These are phyloP conservation scores for Caenorhabditis afra DNA, from an alignment of 2,888 invertebrate genomes.

Conservation along the genomic window DNA sequence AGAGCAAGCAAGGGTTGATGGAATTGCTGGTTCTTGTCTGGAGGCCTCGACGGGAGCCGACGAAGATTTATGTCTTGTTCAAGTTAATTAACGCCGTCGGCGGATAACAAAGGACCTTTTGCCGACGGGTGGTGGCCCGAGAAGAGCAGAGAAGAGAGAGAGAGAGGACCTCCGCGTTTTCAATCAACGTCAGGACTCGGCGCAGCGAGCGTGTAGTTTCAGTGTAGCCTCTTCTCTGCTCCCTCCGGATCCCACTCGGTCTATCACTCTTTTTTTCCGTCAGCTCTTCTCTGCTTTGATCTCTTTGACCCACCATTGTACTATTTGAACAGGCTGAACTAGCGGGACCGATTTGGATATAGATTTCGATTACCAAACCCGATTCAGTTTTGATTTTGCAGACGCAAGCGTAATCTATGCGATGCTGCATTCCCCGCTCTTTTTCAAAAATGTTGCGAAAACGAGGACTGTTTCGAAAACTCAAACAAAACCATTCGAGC, in stretches of 20 bases:
- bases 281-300: slow-evolving; percentile 20
- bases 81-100: slow-evolving; percentile 44
- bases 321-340: slow-evolving; percentile 37
- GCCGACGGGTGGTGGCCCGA: too few relatives aligned
- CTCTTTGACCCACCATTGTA: slow-evolving; percentile 40
- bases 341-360: slow-evolving; percentile 17
- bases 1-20: neutral
- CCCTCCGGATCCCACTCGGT: too few relatives aligned
- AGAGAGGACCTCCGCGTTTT: slow-evolving; percentile 9
- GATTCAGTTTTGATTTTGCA: slow-evolving; percentile 16
- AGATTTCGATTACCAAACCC: slow-evolving; percentile 18
- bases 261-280: too few relatives aligned
- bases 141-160: too few relatives aligned
- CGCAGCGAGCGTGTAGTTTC: slow-evolving; percentile 3
- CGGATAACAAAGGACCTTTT: slow-evolving; percentile 16
- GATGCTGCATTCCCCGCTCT: too few relatives aligned
- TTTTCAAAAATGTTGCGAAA: neutral
- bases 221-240: slow-evolving; percentile 18
- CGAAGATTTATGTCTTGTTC: slow-evolving; percentile 46
- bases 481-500: neutral
- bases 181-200: slow-evolving; percentile 40
- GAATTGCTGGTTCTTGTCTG: slow-evolving; percentile 10
- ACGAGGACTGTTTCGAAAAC: neutral
- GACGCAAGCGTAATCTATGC: slow-evolving; percentile 2
- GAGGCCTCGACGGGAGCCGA: neutral